Conservation (phyloP, 2,888 invertebrate species). For the Cryptocheilus praepositus region DNA sequence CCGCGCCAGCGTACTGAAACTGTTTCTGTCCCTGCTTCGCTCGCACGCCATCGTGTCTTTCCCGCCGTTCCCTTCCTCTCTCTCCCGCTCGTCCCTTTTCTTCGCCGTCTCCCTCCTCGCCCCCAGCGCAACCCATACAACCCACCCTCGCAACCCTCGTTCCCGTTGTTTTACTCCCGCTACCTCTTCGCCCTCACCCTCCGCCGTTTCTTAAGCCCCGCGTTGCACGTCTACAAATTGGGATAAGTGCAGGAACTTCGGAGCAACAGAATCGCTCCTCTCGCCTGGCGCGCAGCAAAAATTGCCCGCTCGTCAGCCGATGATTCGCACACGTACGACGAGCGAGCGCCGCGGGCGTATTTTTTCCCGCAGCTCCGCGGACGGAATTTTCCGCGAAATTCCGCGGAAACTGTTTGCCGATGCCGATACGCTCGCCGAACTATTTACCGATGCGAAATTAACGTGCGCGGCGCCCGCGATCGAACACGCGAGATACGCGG, state of each 20-base stretch:
- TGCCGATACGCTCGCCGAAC: neutral
- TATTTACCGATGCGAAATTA: too few relatives aligned
- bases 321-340: neutral
- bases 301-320: neutral
- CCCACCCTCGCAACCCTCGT: too few relatives aligned
- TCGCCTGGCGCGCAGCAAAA: neutral
- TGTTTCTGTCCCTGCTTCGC: slow-evolving; percentile 23
- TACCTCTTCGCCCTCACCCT: neutral
- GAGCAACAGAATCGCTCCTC: neutral
- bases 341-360: neutral
- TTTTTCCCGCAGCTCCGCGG: neutral
- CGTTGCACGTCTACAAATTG: too few relatives aligned
- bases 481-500: too few relatives aligned
- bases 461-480: too few relatives aligned
- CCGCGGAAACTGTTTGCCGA: too few relatives aligned
- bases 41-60: neutral
- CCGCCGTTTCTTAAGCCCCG: neutral
- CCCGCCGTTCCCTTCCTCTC: slow-evolving; percentile 9
- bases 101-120: neutral
- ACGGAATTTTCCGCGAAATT: too few relatives aligned
- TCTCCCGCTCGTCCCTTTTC: slow-evolving; percentile 1
- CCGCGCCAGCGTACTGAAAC: slow-evolving; percentile 65
- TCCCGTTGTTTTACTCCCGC: neutral
- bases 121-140: too few relatives aligned
- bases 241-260: too few relatives aligned